Conservation (phyloP, 2,888 invertebrate genomes). For the Tachystola acroxantha region DNA sequence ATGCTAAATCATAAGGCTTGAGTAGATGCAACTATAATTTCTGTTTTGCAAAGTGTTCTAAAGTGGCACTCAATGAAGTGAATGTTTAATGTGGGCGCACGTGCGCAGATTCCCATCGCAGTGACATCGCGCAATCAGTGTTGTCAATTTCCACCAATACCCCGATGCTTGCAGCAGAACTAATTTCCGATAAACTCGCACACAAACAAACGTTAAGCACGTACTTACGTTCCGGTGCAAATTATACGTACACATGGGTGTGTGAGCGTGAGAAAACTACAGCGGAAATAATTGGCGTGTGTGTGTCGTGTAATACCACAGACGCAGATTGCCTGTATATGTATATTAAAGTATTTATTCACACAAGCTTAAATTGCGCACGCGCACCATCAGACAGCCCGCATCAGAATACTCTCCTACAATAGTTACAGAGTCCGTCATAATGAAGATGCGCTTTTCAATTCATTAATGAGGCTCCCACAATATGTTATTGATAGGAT, state of each 20-base stretch:
- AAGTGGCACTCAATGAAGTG: conserved; percentile 40
- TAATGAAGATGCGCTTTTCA: conserved; percentile 69
- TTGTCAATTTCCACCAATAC: conserved; percentile 65
- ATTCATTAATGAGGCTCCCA: conserved; percentile 64
- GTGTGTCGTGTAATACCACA: conserved; percentile 43
- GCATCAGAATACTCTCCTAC: conserved; percentile 55
- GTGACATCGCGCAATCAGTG: conserved; percentile 40
- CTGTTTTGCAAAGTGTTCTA: conserved; percentile 42
- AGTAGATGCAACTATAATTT: conserved; percentile 42
- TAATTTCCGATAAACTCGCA: conserved; percentile 70
- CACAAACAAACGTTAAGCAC: conserved; percentile 34
- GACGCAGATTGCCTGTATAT: conserved; percentile 42
- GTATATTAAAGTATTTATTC: no score
- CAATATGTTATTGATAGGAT: conserved; percentile 53
- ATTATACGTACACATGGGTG: conserved; percentile 53
- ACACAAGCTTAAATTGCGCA: conserved; percentile 22
- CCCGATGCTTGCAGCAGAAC: conserved; percentile 59
- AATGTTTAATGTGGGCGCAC: conserved; percentile 62
- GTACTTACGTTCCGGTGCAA: conserved; percentile 51
- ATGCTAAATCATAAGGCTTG: conserved; percentile 40
- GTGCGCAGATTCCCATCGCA: conserved; percentile 57
- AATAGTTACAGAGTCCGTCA: conserved; percentile 59
- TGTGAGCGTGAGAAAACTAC: conserved; percentile 75
- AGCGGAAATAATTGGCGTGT: conserved; percentile 53
- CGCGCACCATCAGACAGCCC: conserved; percentile 47